Conservation (phyloP, 2,797 vertebrate species). For the Jordanella pulchra region DNA sequence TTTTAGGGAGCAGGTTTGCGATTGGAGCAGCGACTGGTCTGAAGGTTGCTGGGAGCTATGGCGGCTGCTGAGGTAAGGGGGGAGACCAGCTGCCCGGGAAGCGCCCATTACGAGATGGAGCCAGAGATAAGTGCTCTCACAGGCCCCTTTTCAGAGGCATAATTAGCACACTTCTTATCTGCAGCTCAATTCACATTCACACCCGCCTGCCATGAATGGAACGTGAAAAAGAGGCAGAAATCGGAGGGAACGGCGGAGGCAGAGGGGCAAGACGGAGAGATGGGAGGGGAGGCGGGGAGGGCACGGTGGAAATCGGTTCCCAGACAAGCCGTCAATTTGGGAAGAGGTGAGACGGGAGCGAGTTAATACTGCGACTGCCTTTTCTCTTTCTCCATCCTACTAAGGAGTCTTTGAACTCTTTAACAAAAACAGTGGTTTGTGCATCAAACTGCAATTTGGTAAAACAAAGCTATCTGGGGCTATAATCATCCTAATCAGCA, state of each 20-base stretch:
- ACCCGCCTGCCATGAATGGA: conserved; percentile 77
- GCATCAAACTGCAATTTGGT: conserved; percentile 88
- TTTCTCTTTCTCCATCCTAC: conserved; percentile 60
- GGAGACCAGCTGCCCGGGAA: conserved; percentile 85
- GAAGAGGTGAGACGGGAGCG: conserved; percentile 44
- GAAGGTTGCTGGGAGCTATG: conserved; percentile 48
- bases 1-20: conserved; percentile 35
- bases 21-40: conserved; percentile 62
- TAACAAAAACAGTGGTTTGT: conserved; percentile 88
- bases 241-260: conserved; percentile 40
- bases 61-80: conserved; percentile 56
- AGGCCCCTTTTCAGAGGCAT: conserved; percentile 86
- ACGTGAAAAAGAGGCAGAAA: conserved; percentile 70
- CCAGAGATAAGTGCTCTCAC: conserved; percentile 87
- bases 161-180: conserved; percentile 90
- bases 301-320: conserved; percentile 66
- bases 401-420: conserved; percentile 80
- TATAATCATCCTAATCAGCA: conserved; percentile 86
- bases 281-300: conserved; percentile 51
- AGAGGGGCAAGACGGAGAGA: conserved; percentile 51
- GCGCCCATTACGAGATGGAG: conserved; percentile 88
- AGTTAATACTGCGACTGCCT: conserved; percentile 57
- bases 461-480: conserved; percentile 84
- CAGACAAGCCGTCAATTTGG: conserved; percentile 70
- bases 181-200: conserved; percentile 86